Percentiles rank a stretch among this genome's conserved stretches.
These are phyloP conservation scores for Diabrotica virgifera DNA, from an alignment of 1,140 invertebrate genomes.

Conservation along the genomic window DNA sequence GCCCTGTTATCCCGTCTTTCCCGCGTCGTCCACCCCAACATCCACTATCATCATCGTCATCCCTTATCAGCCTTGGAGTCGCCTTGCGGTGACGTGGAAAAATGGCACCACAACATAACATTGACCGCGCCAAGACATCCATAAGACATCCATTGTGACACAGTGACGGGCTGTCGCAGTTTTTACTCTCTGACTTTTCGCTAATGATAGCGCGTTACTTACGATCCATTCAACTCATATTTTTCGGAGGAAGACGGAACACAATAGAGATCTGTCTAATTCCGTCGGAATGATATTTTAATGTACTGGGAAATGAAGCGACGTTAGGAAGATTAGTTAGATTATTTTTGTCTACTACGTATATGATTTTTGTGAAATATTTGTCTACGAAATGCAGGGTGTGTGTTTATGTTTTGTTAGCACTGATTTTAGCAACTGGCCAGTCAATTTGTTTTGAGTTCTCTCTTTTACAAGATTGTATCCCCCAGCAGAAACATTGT, in stretches of 20 bases:
- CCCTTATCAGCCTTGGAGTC: conserved; percentile 46
- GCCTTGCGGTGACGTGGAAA: conserved; percentile 47
- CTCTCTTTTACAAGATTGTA: too few relatives aligned
- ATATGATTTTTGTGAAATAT: too few relatives aligned
- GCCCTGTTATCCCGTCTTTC: background rate
- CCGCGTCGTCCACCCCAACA: background rate
- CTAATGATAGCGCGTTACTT: conserved; percentile 23
- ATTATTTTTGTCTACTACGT: too few relatives aligned
- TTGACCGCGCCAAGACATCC: conserved; percentile 45
- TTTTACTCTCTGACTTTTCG: conserved; percentile 24
- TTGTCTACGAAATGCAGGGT: too few relatives aligned
- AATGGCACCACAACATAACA: conserved; percentile 47
- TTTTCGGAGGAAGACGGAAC: conserved; percentile 5
- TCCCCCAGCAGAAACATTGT: too few relatives aligned
- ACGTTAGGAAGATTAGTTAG: too few relatives aligned
- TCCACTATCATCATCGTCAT: conserved; percentile 24
- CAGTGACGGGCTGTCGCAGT: conserved; percentile 31
- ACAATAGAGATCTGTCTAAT: conserved; percentile 8
- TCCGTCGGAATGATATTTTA: background rate
- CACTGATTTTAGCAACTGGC: too few relatives aligned
- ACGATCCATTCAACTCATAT: conserved; percentile 20
- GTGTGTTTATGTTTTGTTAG: too few relatives aligned
- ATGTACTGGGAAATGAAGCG: background rate
- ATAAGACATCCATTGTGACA: conserved; percentile 41
- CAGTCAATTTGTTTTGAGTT: too few relatives aligned